Percentiles rank a stretch among this genome's conserved stretches.
Conservation (phyloP, 2,113 vertebrate species). For the Canis aureus region DNA sequence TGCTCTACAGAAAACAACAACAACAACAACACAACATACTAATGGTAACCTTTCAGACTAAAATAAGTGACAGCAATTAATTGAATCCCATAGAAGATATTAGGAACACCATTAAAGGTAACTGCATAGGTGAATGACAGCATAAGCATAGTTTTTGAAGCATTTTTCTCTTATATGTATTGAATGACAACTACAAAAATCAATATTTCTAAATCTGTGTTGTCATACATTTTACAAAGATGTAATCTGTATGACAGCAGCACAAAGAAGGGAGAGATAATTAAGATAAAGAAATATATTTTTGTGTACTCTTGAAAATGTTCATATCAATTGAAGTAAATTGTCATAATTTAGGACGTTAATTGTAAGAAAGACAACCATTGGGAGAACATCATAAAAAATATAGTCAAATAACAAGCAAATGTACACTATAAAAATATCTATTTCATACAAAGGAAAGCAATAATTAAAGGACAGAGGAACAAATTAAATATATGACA, state of each 20-base stretch:
- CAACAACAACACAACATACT: neutral
- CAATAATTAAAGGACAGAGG: neutral
- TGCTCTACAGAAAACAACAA: neutral
- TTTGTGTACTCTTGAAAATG: neutral
- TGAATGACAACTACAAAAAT: neutral
- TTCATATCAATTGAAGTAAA: neutral
- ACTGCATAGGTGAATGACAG: neutral
- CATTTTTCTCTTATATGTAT: neutral
- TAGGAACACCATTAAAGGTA: neutral
- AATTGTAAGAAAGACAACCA: neutral
- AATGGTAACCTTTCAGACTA: neutral
- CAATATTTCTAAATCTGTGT: neutral
- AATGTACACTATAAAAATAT: neutral
- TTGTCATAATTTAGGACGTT: neutral
- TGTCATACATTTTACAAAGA: neutral
- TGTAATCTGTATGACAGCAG: neutral
- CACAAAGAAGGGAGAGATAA: neutral
- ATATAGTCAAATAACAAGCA: neutral
- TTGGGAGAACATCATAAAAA: neutral
- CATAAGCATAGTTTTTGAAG: neutral
- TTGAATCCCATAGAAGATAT: neutral
- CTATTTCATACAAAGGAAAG: neutral
- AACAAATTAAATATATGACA: neutral
- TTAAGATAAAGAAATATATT: neutral
- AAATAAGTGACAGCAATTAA: neutral